Conservation (phyloP, 2,797 vertebrate genomes). For the Rhodeus uyekii region DNA sequence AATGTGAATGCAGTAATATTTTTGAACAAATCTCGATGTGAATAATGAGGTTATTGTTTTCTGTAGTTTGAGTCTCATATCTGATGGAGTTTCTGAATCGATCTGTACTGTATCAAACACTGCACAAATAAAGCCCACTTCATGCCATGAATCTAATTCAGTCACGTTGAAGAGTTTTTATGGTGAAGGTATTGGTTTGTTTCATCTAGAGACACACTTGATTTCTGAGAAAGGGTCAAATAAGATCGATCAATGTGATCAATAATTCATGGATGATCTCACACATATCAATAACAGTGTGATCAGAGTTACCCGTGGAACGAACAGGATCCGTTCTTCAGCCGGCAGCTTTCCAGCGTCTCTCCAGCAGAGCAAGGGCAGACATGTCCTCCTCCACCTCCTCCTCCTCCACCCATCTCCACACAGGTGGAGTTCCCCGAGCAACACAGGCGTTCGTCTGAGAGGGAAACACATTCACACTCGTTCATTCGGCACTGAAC, state of each 20-base stretch:
- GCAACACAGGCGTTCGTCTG: constrained; percentile 88
- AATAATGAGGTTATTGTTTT: too few species aligned
- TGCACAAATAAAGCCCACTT: background rate
- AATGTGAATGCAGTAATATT: too few species aligned
- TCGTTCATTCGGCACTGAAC: too few species aligned
- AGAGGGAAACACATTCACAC: constrained; percentile 18
- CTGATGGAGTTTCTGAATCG: background rate
- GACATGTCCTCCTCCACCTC: constrained; percentile 80
- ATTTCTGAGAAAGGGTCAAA: background rate
- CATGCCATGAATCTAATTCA: background rate
- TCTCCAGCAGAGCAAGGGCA: constrained; percentile 85
- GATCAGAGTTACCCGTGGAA: constrained; percentile 78
- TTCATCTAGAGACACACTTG: background rate
- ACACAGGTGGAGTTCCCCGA: constrained; percentile 87
- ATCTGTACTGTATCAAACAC: background rate
- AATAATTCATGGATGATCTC: background rate
- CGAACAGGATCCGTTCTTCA: constrained; percentile 79
- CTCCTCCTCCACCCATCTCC: constrained; percentile 78
- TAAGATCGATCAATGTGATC: background rate
- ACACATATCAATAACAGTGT: background rate
- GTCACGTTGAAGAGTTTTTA: background rate
- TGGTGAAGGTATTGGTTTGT: background rate
- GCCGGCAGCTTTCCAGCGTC: constrained; percentile 80
- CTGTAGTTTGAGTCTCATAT: background rate
- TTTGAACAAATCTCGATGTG: too few species aligned